Conservation (phyloP, 1,140 invertebrate species). For the Nixonia krombeini region DNA sequence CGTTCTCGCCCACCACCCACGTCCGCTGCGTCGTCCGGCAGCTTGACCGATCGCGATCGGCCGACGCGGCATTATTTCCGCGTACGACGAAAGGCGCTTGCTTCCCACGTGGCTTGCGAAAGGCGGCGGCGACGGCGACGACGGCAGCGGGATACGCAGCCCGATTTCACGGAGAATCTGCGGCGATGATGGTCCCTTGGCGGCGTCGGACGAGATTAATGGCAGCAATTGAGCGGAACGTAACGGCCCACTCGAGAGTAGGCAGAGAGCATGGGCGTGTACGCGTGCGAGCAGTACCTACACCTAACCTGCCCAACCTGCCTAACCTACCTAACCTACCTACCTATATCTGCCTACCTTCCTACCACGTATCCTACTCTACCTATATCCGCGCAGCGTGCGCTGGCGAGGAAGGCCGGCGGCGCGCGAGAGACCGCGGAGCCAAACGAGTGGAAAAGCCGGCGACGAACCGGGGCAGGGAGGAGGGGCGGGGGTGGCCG, state of each 20-base stretch:
- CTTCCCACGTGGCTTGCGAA: slow-evolving; percentile 2
- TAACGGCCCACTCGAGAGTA: slow-evolving; percentile 13
- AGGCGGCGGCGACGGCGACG: not conserved
- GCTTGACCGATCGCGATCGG: slow-evolving; percentile 1
- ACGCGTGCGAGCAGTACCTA: not conserved
- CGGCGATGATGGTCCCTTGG: not conserved
- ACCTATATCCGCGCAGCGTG: too few relatives aligned
- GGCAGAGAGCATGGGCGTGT: slow-evolving; percentile 9
- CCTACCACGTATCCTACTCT: too few relatives aligned
- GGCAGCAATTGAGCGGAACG: slow-evolving; percentile 10
- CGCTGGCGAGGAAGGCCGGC: not conserved
- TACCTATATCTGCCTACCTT: not conserved
- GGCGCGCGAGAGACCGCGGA: too few relatives aligned
- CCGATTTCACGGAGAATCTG: not conserved
- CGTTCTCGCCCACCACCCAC: too few relatives aligned
- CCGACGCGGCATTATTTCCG: slow-evolving; percentile 1
- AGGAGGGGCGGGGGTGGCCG: not conserved
- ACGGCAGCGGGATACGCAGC: too few relatives aligned
- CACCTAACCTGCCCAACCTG: slow-evolving; percentile 9
- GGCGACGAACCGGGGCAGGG: not conserved
- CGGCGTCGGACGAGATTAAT: slow-evolving; percentile 3
- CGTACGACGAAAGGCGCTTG: not conserved
- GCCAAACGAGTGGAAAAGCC: too few relatives aligned
- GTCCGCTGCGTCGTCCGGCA: too few relatives aligned
- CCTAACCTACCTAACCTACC: slow-evolving; percentile 2